Evolutionary conservation across 1,140 invertebrate species (phyloP).

Genomic region (Drosophila littoralis): DNA sequence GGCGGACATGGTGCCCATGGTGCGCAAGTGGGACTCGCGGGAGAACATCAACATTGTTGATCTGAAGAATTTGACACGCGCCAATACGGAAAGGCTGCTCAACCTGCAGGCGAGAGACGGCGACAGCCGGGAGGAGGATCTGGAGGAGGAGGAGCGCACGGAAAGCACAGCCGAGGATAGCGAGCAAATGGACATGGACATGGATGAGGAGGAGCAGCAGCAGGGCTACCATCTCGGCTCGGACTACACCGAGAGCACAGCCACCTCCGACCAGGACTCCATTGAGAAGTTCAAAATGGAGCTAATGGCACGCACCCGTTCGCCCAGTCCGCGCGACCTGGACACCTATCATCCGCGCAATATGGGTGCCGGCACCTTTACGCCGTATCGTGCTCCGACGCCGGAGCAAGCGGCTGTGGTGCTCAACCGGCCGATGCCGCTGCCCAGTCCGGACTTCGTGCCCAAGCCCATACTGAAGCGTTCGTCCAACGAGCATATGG

Average conservation of each 20-base stretch:
- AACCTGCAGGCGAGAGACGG: slow-evolving; percentile 14
- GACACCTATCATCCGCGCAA: slow-evolving; percentile 89
- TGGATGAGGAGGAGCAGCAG: slow-evolving; percentile 44
- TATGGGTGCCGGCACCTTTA: slow-evolving; percentile 74
- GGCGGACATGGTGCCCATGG: slow-evolving; percentile 64
- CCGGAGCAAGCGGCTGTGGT: slow-evolving; percentile 86
- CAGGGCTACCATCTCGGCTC: slow-evolving; percentile 85
- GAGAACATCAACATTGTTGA: slow-evolving; percentile 61
- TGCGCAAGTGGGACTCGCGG: slow-evolving; percentile 72
- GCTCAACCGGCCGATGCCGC: slow-evolving; percentile 85
- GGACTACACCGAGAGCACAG: slow-evolving; percentile 87
- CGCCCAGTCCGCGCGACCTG: slow-evolving; percentile 86
- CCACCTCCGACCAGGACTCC: slow-evolving; percentile 85
- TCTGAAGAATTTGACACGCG: slow-evolving; percentile 39
- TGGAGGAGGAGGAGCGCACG: slow-evolving; percentile 53
- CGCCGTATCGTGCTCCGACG: slow-evolving; percentile 80
- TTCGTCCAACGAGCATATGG: slow-evolving; percentile 83
- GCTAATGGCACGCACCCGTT: slow-evolving; percentile 84
- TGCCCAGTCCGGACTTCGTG: slow-evolving; percentile 87
- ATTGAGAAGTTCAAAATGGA: slow-evolving; percentile 86
- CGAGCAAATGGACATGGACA: slow-evolving; percentile 56
- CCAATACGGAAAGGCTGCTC: slow-evolving; percentile 32
- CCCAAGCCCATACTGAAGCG: slow-evolving; percentile 91
- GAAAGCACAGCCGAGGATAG: slow-evolving; percentile 73
- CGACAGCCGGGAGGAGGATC: slow-evolving; percentile 27